Conservation (phyloP, 2,113 vertebrate genomes). For the Hymenochirus boettgeri region DNA sequence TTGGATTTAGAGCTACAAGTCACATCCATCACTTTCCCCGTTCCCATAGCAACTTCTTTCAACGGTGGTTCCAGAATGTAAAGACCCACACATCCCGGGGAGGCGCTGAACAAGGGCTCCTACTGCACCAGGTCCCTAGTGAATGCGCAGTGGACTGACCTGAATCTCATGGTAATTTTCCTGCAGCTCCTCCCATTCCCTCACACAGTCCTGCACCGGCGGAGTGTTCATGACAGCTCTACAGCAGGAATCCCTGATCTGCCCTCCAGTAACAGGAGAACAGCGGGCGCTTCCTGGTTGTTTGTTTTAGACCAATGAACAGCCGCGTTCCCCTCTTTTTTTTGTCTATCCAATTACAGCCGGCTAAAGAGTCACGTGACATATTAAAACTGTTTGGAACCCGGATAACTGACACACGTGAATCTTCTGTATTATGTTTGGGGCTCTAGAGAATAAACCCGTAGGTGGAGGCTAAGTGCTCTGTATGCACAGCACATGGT, state of each 20-base stretch:
- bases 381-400: neutral
- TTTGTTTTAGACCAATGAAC: neutral
- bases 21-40: neutral
- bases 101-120: no score
- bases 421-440: no score
- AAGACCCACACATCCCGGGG: no score
- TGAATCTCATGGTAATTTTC: conserved; percentile 77
- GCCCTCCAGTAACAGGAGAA: neutral
- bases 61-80: no score
- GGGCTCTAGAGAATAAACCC: no score
- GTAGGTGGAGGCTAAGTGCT: no score
- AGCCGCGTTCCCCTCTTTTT: conserved; percentile 20
- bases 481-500: no score
- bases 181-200: conserved; percentile 78
- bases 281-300: conserved; percentile 17
- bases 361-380: neutral
- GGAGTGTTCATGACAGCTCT: conserved; percentile 48
- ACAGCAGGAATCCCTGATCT: conserved; percentile 1
- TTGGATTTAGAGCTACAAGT: no score
- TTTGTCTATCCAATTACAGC: neutral
- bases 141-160: conserved; percentile 59
- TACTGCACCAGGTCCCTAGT: no score
- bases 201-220: conserved; percentile 54
- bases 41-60: conserved; percentile 13
- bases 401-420: no score